Evolutionary conservation across 2,113 vertebrate genomes (phyloP), one percentile per base, ranked within the genome.

Genomic region (Lophochroa leadbeateri): DNA sequence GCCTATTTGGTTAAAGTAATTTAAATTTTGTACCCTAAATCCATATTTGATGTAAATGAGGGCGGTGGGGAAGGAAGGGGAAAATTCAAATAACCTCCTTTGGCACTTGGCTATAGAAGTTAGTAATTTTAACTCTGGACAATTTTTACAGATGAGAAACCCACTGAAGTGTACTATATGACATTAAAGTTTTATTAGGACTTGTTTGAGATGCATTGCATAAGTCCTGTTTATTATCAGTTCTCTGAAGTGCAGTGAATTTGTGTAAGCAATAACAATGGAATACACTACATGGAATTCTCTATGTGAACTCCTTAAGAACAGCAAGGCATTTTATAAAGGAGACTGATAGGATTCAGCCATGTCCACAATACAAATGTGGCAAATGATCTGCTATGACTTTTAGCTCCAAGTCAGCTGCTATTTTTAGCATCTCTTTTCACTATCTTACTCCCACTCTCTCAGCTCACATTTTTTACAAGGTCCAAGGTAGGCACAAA

Each of bases 111-210:
- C 28, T 87, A 9, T 14, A 58, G n/a, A 39, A 92, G 49, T 87
- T 17, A 41, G 25, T 50, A 70, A n/a, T 89, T 88, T 86, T 82
- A 78, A 79, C 52, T 88, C 29, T 23, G 12, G 44, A 33, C 50
- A 70, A n/a, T 58, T 74, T 94, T 72, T 79, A 69, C 41, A 74
- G 57, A 72, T 65, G 52, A 69, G 49, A 90, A 92, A 70, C 29
- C 31, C 94, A 41, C 23, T 84, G 84, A 84, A 60, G 64, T 44
- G 69, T 89, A 58, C 35, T 31, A 71, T 31, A 71, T 52, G 39
- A 47, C 33, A 94, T 65, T 60, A 84, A 96, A 75, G 27, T 92
- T 94, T 96, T 71, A 77, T 77, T 70, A 81, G 37, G 41, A 57
- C 33, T 96, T 92, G 70, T 72, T 82, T 0, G 0, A 72, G 81